Evolutionary conservation across 1,140 invertebrate genomes (phyloP).

Genomic region (Drosophila insularis): DNA sequence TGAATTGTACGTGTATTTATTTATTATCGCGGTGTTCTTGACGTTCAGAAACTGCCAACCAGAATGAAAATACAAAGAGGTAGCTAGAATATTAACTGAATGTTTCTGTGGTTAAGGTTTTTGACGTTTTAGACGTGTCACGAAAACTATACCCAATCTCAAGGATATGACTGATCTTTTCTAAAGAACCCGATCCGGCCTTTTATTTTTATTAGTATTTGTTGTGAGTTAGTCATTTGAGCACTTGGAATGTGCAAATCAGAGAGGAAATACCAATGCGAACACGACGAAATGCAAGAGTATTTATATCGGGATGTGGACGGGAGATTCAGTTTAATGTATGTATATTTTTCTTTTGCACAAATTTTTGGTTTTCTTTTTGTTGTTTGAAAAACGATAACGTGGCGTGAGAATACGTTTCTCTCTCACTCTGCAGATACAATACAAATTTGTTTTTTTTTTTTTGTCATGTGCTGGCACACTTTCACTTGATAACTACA

Average conservation of each 20-base stretch:
- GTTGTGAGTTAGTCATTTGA: no score
- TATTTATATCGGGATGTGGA: no score
- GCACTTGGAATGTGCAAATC: no score
- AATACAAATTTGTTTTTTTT: slow-evolving; percentile 18
- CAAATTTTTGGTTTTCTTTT: slow-evolving; percentile 5
- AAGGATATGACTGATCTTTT: no score
- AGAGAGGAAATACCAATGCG: no score
- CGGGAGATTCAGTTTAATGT: neutral
- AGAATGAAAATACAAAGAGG: neutral
- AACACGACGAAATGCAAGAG: no score
- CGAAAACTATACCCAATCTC: no score
- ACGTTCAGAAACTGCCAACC: neutral
- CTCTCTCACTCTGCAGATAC: neutral
- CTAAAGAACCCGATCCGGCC: no score
- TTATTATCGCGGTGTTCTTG: neutral
- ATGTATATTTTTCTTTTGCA: neutral
- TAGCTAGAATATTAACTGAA: neutral
- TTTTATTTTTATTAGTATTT: no score
- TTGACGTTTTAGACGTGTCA: no score
- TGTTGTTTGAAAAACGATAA: slow-evolving; percentile 43
- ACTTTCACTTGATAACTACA: slow-evolving; percentile 43
- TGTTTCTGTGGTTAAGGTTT: no score
- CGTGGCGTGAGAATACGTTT: slow-evolving; percentile 45
- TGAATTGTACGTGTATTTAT: slow-evolving; percentile 6
- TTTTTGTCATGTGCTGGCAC: slow-evolving; percentile 22